These are phyloP conservation scores for Megastigmus dorsalis DNA, from an alignment of 2,888 invertebrate species.

Conservation along the genomic window DNA sequence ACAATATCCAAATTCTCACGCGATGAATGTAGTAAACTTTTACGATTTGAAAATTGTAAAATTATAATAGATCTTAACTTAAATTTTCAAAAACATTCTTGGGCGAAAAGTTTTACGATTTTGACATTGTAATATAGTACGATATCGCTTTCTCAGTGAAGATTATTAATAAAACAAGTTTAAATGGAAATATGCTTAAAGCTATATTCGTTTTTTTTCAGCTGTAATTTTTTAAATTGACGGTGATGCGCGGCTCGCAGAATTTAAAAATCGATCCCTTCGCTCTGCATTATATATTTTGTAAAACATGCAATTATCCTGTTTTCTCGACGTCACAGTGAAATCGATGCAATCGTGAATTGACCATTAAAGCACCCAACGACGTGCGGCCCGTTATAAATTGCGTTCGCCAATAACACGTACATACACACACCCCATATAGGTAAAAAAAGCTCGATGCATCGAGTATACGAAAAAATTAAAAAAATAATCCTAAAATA, in stretches of 20 bases:
- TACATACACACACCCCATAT: slow-evolving; percentile 7
- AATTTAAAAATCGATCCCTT: slow-evolving; percentile 44
- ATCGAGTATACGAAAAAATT: slow-evolving; percentile 36
- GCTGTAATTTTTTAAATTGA: slow-evolving; percentile 38
- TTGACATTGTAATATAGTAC: no score
- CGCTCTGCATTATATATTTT: slow-evolving; percentile 43
- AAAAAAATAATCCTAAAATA: no score
- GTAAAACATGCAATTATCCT: slow-evolving; percentile 51
- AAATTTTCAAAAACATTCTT: no score
- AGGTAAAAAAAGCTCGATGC: slow-evolving; percentile 24
- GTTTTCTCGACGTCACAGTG: slow-evolving; percentile 38
- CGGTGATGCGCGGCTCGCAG: slow-evolving; percentile 15
- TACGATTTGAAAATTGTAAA: no score
- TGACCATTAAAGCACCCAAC: slow-evolving; percentile 45
- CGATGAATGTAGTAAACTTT: no score
- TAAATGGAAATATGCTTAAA: background rate
- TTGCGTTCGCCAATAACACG: slow-evolving; percentile 5
- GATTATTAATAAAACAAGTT: slow-evolving; percentile 6
- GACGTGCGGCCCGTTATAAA: slow-evolving; percentile 51
- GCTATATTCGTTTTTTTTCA: background rate
- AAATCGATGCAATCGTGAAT: slow-evolving; percentile 49
- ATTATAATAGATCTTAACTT: no score
- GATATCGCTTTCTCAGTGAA: no score
- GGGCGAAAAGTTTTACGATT: no score
- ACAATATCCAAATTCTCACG: no score